Conservation (phyloP, 2,797 vertebrate genomes). For the Tarsius wallacei region DNA sequence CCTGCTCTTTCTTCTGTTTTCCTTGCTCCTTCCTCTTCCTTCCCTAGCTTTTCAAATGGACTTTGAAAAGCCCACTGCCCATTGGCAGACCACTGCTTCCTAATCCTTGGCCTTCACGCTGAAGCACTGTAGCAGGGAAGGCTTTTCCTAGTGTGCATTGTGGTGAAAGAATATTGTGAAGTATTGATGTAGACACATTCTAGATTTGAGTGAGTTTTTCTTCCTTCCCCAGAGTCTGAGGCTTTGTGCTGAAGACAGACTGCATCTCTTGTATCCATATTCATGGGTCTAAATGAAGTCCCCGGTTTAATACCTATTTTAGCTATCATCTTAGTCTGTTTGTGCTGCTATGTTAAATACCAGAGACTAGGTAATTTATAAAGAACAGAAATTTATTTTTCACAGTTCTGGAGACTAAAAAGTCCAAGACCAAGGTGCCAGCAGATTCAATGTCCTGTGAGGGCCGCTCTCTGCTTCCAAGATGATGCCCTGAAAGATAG, state of each 20-base stretch:
- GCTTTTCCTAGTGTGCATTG: not conserved
- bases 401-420: not conserved
- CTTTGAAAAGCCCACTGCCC: too few species aligned
- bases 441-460: not conserved
- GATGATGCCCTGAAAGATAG: not conserved
- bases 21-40: not conserved
- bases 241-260: not conserved
- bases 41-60: not conserved
- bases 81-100: not conserved
- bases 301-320: not conserved
- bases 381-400: not conserved
- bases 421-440: not conserved
- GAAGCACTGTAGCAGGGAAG: not conserved
- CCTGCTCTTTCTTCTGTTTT: not conserved
- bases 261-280: not conserved
- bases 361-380: not conserved
- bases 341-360: not conserved
- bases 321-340: not conserved
- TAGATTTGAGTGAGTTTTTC: not conserved
- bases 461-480: not conserved
- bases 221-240: not conserved
- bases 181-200: not conserved
- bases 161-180: not conserved
- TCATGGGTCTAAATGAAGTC: not conserved
- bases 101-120: not conserved